Evolutionary conservation across 1,140 invertebrate genomes (phyloP).

Genomic region (Trigoniulus corallinus): DNA sequence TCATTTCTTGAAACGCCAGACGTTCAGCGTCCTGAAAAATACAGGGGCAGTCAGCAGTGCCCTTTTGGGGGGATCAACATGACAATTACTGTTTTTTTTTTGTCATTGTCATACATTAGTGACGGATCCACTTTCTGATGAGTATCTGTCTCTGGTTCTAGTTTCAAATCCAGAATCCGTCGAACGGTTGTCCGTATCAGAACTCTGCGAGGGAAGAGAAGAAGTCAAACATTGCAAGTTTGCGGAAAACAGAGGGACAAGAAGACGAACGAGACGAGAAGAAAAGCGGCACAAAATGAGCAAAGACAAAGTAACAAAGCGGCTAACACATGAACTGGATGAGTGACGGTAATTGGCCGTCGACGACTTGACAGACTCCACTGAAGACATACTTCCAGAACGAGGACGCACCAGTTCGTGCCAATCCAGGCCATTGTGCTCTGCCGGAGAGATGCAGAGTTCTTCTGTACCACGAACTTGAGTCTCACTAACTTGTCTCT

Average conservation of each 20-base stretch:
- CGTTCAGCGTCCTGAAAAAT: constrained; percentile 23
- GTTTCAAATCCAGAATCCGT: constrained; percentile 2
- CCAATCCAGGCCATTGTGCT: neutral
- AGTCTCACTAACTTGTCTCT: constrained; percentile 8
- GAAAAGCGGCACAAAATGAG: too few relatives aligned
- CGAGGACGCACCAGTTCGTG: too few relatives aligned
- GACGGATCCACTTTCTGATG: constrained; percentile 5
- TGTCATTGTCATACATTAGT: neutral
- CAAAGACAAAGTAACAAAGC: too few relatives aligned
- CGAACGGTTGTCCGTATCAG: constrained; percentile 1
- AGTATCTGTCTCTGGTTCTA: neutral
- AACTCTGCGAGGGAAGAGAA: neutral
- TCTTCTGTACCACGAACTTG: constrained; percentile 1
- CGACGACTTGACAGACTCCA: too few relatives aligned
- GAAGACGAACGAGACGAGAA: too few relatives aligned
- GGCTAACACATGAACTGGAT: too few relatives aligned
- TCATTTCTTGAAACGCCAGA: constrained; percentile 16
- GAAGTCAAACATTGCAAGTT: neutral
- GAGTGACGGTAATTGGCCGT: too few relatives aligned
- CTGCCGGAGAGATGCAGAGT: constrained; percentile 2
- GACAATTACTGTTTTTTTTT: too few relatives aligned
- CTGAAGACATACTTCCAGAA: too few relatives aligned
- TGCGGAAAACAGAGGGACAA: neutral
- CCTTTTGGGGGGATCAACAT: neutral
- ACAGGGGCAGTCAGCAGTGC: neutral